A percentile compares a stretch with the other conserved stretches of the same genome.
Conservation (phyloP, 1,140 invertebrate species). For the Zaprionus lachaisei region DNA sequence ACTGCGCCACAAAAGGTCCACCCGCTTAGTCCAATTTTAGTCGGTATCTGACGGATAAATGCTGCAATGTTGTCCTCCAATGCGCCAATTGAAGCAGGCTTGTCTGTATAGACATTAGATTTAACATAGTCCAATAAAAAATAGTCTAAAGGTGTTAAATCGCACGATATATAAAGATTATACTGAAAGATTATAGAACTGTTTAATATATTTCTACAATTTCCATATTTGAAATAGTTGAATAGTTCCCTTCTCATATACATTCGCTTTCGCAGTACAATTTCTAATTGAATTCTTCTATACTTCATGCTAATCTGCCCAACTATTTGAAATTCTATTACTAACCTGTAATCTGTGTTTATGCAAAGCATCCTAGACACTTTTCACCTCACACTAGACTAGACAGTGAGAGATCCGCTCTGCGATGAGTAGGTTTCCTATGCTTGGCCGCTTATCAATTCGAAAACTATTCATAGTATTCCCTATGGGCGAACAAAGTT, state of each 20-base stretch:
- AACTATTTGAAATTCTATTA: not conserved
- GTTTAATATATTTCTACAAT: not conserved
- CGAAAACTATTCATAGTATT: slow-evolving; percentile 61
- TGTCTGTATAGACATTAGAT: no score
- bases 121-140: no score
- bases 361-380: not conserved
- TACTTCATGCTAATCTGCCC: not conserved
- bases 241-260: not conserved
- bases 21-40: no score
- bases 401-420: slow-evolving; percentile 12
- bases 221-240: no score
- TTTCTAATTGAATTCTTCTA: not conserved
- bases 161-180: no score
- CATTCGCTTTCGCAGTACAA: not conserved
- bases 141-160: no score
- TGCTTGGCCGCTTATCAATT: slow-evolving; percentile 12
- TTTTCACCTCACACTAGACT: not conserved
- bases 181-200: no score
- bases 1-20: no score
- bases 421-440: slow-evolving; percentile 4
- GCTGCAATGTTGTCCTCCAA: no score
- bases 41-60: no score
- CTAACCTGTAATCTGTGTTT: not conserved
- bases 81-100: no score
- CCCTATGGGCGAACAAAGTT: slow-evolving; percentile 59